Percentiles rank a stretch among this genome's conserved stretches.
Evolutionary conservation across 2,888 invertebrate genomes (phyloP).

Genomic region (Pelosia muscerda): DNA sequence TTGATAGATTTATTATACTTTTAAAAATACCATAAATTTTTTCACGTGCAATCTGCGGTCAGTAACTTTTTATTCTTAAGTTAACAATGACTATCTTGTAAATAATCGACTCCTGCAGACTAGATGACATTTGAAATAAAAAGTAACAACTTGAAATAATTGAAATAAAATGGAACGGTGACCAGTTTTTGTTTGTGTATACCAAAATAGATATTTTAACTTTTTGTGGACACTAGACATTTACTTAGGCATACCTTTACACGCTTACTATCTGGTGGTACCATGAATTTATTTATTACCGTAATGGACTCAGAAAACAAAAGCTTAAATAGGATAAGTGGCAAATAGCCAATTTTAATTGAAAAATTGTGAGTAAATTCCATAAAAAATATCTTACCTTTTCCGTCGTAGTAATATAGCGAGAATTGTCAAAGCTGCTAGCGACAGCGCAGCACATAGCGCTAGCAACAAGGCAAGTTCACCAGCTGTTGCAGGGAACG

Average conservation of each 20-base stretch:
- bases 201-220: no score
- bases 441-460: conserved; percentile 85
- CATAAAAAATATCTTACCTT: conserved; percentile 62
- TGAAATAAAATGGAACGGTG: no score
- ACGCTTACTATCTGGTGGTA: neutral
- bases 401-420: conserved; percentile 86
- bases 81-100: no score
- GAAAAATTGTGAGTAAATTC: neutral
- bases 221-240: no score
- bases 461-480: conserved; percentile 81
- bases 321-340: neutral
- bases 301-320: neutral
- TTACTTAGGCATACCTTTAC: neutral
- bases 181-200: neutral
- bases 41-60: no score
- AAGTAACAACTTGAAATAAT: no score
- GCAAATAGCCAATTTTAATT: no score
- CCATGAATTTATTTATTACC: neutral
- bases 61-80: no score
- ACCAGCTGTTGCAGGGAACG: conserved; percentile 80
- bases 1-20: no score
- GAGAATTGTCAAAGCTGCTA: conserved; percentile 86
- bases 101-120: no score
- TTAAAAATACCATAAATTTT: no score
- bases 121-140: no score